Evolutionary conservation across 1,140 invertebrate genomes (phyloP).

Genomic region (Hormaphis cornu): DNA sequence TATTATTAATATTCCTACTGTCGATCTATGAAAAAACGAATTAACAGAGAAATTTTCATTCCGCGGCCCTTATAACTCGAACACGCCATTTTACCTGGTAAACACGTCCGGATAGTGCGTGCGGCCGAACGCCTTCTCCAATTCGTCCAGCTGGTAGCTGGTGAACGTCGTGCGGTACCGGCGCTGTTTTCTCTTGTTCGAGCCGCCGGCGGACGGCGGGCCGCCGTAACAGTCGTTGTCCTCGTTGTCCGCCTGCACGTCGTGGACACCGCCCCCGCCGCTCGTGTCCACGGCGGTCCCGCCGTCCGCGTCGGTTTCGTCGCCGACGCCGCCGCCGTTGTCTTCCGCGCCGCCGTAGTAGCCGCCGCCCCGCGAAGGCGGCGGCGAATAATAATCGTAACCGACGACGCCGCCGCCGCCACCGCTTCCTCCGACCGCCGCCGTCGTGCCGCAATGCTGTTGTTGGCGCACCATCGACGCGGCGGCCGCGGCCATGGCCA

Average conservation of each 20-base stretch:
- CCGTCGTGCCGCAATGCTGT: not conserved
- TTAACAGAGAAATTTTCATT: no score
- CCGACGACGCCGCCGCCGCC: not conserved
- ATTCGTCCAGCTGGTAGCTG: slow-evolving; percentile 88
- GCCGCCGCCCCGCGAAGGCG: not conserved
- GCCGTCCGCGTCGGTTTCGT: not conserved
- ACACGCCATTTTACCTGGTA: slow-evolving; percentile 64
- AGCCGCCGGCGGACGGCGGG: slow-evolving; percentile 47
- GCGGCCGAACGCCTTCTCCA: slow-evolving; percentile 93
- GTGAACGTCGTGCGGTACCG: slow-evolving; percentile 90
- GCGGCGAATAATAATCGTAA: slow-evolving; percentile 4
- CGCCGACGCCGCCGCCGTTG: not conserved
- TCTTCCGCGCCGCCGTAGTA: not conserved
- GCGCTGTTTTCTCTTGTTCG: slow-evolving; percentile 81
- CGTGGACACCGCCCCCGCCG: slow-evolving; percentile 12
- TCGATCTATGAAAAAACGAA: no score
- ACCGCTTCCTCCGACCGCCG: not conserved
- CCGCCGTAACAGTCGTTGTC: slow-evolving; percentile 60
- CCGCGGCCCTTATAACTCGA: no score
- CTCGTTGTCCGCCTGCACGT: slow-evolving; percentile 32
- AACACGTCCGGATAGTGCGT: slow-evolving; percentile 98
- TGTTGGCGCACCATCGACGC: not conserved
- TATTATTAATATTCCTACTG: no score
- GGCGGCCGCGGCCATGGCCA: slow-evolving; percentile 10
- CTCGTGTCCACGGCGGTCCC: slow-evolving; percentile 16